Percentiles rank a stretch among this genome's conserved stretches.
These are phyloP conservation scores for Actinia tenebrosa DNA, from an alignment of 64 coral and sea anemone species.

Conservation along the genomic window DNA sequence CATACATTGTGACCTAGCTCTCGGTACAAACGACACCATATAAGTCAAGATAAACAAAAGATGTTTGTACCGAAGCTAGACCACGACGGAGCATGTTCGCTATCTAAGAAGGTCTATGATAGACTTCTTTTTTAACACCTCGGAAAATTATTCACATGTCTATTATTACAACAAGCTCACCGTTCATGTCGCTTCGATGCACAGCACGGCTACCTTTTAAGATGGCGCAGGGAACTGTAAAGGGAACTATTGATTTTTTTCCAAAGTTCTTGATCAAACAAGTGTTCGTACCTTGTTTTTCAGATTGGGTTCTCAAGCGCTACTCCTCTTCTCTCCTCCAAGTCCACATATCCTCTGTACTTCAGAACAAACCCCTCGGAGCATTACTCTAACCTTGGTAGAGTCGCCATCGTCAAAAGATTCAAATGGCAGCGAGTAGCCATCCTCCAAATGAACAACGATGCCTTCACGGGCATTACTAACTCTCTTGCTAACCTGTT, in stretches of 20 bases:
- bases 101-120: too few species aligned
- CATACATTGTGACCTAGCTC: too few species aligned
- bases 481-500: constrained; percentile 59
- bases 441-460: constrained; percentile 69
- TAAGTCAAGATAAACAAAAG: too few species aligned
- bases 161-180: too few species aligned
- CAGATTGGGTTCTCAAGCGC: constrained; percentile 64
- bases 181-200: too few species aligned
- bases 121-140: too few species aligned
- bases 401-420: constrained; percentile 57
- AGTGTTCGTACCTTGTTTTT: background rate
- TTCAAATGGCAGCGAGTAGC: constrained; percentile 77
- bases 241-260: background rate
- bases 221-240: too few species aligned
- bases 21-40: too few species aligned
- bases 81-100: too few species aligned
- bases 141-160: too few species aligned
- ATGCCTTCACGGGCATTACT: constrained; percentile 72
- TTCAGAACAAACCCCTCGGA: constrained; percentile 74
- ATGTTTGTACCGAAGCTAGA: too few species aligned
- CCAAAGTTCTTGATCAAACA: background rate
- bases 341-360: constrained; percentile 42
- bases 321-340: constrained; percentile 53
- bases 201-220: too few species aligned
- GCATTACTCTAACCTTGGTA: constrained; percentile 52